Base-by-base conservation (phyloP, 2,888 invertebrate genomes). In the Dermolepida albohirtum region DNA sequence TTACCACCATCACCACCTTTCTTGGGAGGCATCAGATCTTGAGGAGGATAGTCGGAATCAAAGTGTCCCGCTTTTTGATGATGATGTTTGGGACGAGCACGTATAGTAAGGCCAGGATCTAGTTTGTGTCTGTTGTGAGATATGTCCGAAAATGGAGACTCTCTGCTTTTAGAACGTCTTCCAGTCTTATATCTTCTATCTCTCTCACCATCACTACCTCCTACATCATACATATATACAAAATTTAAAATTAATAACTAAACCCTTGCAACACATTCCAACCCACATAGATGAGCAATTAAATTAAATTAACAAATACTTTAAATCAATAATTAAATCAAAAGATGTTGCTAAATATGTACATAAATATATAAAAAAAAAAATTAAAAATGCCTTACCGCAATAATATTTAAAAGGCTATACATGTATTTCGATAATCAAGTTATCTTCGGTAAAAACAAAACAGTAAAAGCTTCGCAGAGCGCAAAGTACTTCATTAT, bases 201-300 rank as follows among this genome's bases (percentile, higher is more conserved):
- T 71, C 87, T 83, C 79, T 88, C 88, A 1, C 86, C 85, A 77
- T 88, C 87, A 54, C 85, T 87, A 17, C 85, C 86, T 7, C 87
- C 83, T 81, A 57, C 74, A 71, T 47, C n/a, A n/a, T 29, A 50
- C 68, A 50, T 22, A 67, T 52, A 52, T 41, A 34, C 41, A 57
- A 27, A 40, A 16, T 34, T 39, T 57, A 39, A 41, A 16, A 14
- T 52, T 22, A 57, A 27, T n/a, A 55, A 43, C 17, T 52, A 4
- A 41, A 29, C n/a, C n/a, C n/a, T n/a, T n/a, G 5, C 11, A 16
- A 16, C 12, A 12, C 12, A 39, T 52, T 34, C 11, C 10, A 10
- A 22, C 22, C 4, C 22, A 22, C 22, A 22, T 22, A 22, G 4
- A 22, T 22, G 22, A 22, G 22, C 4, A 22, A 22, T 22, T 2